Base-by-base conservation (phyloP, 2,888 invertebrate genomes). In the Anoncus sp. region DNA sequence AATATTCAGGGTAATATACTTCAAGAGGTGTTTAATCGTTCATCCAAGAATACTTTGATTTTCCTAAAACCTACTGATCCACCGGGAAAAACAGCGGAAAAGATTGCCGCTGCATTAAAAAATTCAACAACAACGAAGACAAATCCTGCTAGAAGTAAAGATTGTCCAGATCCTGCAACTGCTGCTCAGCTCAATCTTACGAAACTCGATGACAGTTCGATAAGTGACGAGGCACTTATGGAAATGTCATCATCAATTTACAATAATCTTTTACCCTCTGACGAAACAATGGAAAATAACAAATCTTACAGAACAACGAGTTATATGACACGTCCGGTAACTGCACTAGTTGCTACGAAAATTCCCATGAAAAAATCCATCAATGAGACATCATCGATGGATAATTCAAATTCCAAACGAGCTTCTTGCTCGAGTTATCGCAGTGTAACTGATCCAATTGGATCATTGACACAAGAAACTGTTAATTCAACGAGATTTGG, bases 231-330 rank as follows among this genome's bases (percentile, higher is more conserved):
- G n/a, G 77, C 83, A 4, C 67, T 85, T 10, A 82, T 83, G 70
- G 85, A 86, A 31, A 78, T 86, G 66, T 85, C 87, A 0, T 85
- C 87, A 0, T 87, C 87, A 0, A 82, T 86, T 14, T 88, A 85
- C 65, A 86, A 82, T 4, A 86, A 83, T 2, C 22, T 83, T 1
- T 16, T 81, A 3, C 78, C 84, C 0, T 66, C 12, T 0, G 82
- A 86, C 0, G 77, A 81, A 7, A 63, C 43, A 38, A 22, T 16
- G 38, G 12, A 38, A 4, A 38, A 38, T 12, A 12, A 38, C 38
- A 78, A 59, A 7, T 3, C 60, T 2, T 35, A 45, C 62, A 71
- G 43, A 7, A n/a, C 51, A 1, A 40, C 47, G 6, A 60, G 3
- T 3, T 62, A 75, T 18, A 9, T 24, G 31, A 45, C 31, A 16